These are phyloP conservation scores for Diglossa cyanea DNA, from an alignment of 2,797 vertebrate species.

Conservation along the genomic window DNA sequence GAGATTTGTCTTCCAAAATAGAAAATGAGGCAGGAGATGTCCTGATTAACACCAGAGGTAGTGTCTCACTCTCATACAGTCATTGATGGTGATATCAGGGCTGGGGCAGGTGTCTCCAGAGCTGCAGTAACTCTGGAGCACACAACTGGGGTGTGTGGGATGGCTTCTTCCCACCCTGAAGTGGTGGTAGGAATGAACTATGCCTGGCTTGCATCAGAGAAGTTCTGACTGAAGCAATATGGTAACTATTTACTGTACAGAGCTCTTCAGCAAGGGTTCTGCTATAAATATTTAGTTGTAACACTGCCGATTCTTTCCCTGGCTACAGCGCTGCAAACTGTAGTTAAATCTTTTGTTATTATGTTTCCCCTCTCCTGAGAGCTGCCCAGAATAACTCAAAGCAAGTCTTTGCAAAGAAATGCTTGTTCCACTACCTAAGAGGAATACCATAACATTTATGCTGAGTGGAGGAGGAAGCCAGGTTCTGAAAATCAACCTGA, in stretches of 20 bases:
- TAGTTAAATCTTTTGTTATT: background rate
- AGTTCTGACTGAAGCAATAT: background rate
- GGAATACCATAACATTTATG: background rate
- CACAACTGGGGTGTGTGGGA: background rate
- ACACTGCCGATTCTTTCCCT: background rate
- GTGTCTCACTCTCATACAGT: background rate
- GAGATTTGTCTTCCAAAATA: background rate
- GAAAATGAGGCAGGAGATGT: background rate
- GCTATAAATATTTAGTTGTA: constrained; percentile 13
- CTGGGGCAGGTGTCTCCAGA: background rate
- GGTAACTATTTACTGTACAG: constrained; percentile 10
- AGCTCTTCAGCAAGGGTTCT: background rate
- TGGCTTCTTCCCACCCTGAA: background rate
- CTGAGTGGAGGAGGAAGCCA: background rate
- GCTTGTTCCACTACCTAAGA: background rate
- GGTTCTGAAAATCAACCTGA: background rate
- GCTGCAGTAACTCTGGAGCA: background rate
- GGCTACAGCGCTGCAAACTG: background rate
- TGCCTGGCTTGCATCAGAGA: background rate
- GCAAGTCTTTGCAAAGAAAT: background rate
- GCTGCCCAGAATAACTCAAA: background rate
- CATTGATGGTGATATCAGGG: background rate
- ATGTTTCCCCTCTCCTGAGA: background rate
- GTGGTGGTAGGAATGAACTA: background rate
- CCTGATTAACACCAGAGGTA: background rate